Evolutionary conservation across 2,113 vertebrate genomes (phyloP), one percentile per base, ranked within the genome.

Genomic region (Platysternon megacephalum): DNA sequence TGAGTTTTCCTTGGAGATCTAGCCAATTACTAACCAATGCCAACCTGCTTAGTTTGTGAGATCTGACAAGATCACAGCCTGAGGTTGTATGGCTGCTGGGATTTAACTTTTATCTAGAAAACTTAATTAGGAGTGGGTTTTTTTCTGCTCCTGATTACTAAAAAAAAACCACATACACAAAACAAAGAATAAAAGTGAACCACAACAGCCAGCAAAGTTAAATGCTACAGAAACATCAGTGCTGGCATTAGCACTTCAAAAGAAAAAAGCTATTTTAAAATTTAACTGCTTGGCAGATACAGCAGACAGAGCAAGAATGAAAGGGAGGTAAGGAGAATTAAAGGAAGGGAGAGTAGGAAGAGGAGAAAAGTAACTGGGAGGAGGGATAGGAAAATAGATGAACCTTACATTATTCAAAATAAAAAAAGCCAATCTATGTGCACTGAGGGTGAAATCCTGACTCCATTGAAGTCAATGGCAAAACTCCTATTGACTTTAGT

Each of bases 181-280:
- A 97, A 91, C 87, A 91, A 84, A 85, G 48, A 95, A 56, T 89
- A 86, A 94, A 95, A 94, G 49, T 76, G 96, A 95, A 91, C 72
- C 85, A 85, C 58, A 92, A 93, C 88, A 87, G 74, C 86, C 44
- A 16, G 92, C 90, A 85, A 88, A 97, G 93, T 94, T 94, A 95
- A 85, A 95, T 82, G 72, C 81, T 88, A 61, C 21, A 95, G 95
- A 96, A 97, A 95, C 87, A 94, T 83, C 91, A 92, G 82, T 90
- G 49, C 92, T 97, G 76, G 68, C 82, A 98, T 98, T 98, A 97
- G 93, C 97, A 97, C 97, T 97, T 98, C 97, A 97, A 97, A 97
- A 94, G 85, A 51, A 94, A 97, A 82, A 91, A 82, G 29, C 85
- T 97, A 95, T 95, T 97, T 97, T 96, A 97, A 98, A 97, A 95